phyloP scores from a whole-genome alignment of 37 sponge, comb jelly and placozoan genomes.

The Axinella damicornis region DNA sequence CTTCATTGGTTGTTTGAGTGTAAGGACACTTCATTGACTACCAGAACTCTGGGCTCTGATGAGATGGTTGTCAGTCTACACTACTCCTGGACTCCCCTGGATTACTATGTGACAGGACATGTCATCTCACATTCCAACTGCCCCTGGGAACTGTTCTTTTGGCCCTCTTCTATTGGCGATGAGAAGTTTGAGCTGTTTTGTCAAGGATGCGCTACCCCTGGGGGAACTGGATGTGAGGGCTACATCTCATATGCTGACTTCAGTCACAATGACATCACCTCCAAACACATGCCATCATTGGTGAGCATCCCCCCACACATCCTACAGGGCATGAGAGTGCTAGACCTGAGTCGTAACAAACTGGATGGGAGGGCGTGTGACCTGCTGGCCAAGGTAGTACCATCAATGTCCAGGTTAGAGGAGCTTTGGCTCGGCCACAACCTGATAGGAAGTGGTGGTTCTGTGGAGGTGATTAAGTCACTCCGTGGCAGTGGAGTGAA shows the following conservation, averaged over 20 bases:
- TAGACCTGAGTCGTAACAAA: not conserved
- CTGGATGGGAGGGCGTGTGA: conserved; percentile 12
- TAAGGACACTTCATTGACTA: not conserved
- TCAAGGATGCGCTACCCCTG: not conserved
- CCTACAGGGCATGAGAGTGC: not conserved
- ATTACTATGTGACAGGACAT: conserved; percentile 2
- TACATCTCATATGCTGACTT: not conserved
- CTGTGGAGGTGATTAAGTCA: not conserved
- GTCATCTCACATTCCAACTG: conserved; percentile 5
- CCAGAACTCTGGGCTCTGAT: conserved; percentile 9
- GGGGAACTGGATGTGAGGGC: not conserved
- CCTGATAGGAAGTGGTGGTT: conserved; percentile 14
- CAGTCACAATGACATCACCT: not conserved
- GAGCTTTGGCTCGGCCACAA: not conserved
- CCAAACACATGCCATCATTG: not conserved
- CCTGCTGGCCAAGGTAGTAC: not conserved
- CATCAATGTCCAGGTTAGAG: not conserved
- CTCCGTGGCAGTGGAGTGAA: not conserved
- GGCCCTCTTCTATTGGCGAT: not conserved
- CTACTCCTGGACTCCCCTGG: conserved; percentile 10
- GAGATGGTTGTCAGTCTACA: not conserved
- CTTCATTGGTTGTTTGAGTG: not conserved
- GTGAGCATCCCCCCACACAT: not conserved
- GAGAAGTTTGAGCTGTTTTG: not conserved
- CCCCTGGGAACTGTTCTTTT: not conserved